Percentiles rank a stretch among this genome's conserved stretches.
phyloP scores from a whole-genome alignment of 2,797 vertebrate genomes.

The Masticophis lateralis region DNA sequence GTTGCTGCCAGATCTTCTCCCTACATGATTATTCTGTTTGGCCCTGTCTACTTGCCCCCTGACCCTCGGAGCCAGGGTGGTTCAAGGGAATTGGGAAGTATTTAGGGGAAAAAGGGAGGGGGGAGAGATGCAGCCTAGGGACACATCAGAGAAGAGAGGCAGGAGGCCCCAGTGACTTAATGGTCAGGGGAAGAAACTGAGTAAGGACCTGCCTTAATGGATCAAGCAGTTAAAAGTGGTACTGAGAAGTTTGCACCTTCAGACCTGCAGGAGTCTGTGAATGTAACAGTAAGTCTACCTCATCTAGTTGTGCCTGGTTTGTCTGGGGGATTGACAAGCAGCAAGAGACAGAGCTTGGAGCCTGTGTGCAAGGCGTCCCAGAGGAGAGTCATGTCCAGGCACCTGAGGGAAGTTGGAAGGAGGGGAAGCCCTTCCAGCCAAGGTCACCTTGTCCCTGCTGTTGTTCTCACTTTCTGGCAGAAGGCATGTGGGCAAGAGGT shows the following conservation, averaged over 20 bases:
- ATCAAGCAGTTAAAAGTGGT: neutral
- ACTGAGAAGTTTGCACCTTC: neutral
- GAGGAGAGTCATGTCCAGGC: neutral
- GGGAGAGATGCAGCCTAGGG: neutral
- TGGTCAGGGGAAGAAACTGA: neutral
- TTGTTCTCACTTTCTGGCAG: neutral
- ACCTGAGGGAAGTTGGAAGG: neutral
- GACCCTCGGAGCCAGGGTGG: neutral
- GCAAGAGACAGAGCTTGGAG: constrained; percentile 4
- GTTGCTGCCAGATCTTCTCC: neutral
- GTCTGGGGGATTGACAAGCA: neutral
- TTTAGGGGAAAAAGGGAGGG: neutral
- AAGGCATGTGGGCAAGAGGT: neutral
- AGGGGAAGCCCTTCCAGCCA: neutral
- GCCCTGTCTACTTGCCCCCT: neutral
- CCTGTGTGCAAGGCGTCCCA: neutral
- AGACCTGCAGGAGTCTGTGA: neutral
- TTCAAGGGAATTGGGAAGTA: neutral
- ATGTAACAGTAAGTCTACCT: neutral
- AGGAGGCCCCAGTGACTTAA: neutral
- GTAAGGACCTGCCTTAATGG: neutral
- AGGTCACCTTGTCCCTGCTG: no score
- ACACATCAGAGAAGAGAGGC: neutral
- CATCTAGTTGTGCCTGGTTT: neutral
- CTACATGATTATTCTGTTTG: no score